Evolutionary conservation across 2,797 vertebrate genomes (phyloP), one percentile per base, ranked within the genome.

Genomic region (Gouania willdenowi): DNA sequence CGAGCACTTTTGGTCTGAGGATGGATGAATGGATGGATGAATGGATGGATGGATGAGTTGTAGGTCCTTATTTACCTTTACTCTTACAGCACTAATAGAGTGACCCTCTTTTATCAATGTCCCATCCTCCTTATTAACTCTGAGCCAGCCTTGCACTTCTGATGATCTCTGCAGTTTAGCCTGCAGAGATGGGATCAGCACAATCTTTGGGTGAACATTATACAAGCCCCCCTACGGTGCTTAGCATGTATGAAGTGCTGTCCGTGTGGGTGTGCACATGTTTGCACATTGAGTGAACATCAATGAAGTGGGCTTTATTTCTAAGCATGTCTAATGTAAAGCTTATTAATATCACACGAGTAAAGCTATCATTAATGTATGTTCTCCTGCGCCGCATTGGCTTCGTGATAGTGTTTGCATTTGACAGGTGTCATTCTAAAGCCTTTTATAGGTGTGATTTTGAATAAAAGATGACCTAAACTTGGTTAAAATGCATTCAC

Each of bases 131-230:
- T 26, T 13, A 31, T 2, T 14, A 21, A 45, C 32, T 46, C 29
- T 8, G 2, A 33, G 8, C 41, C 26, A 25, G 15, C 22, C 43
- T 54, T 2, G 0, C 50, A 61, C 53, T 62, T 59, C 26, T 60
- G 61, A 68, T 65, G 43, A 74, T 40, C 39, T 41, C 26, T 62
- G 58, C 59, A 56, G 30, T 68, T 56, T 27, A n/a, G n/a, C n/a
- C n/a, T n/a, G n/a, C n/a, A n/a, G n/a, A n/a, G n/a, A n/a, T n/a
- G n/a, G n/a, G n/a, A n/a, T n/a, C n/a, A n/a, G 19, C 4, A 2
- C 19, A 50, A 25, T 5, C 16, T 12, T 19, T 16, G 33, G 39
- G 43, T 44, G 16, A 12, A 42, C 36, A 44, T 47, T 26, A 52
- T 33, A 57, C 30, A 26, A 20, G 29, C 21, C 13, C 31, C 10